These are phyloP conservation scores for Rhombomys opimus DNA, from an alignment of 2,113 vertebrate species.

Conservation along the genomic window DNA sequence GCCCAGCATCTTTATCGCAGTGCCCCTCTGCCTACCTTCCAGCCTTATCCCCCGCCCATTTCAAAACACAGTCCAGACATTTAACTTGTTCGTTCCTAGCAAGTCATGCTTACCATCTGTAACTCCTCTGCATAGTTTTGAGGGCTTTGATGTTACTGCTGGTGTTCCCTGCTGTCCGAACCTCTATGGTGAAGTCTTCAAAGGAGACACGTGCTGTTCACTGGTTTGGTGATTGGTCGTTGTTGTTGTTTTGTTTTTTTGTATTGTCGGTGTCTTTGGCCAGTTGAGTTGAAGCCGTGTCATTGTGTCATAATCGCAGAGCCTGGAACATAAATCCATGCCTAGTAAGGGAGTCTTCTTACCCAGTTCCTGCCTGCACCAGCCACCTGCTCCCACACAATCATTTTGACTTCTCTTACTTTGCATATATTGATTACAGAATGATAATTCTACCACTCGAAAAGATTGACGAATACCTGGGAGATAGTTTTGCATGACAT, in stretches of 20 bases:
- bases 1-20: background rate
- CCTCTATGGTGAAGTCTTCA: background rate
- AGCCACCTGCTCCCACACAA: background rate
- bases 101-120: background rate
- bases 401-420: conserved; percentile 52
- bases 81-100: background rate
- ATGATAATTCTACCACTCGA: background rate
- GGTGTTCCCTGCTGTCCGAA: background rate
- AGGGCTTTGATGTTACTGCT: background rate
- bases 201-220: background rate
- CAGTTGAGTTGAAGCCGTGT: background rate
- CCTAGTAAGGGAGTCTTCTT: background rate
- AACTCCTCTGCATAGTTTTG: background rate
- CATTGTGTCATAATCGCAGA: background rate
- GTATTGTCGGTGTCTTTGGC: background rate
- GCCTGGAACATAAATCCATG: background rate
- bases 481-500: conserved; percentile 11
- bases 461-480: background rate
- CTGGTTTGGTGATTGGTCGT: background rate
- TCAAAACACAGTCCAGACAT: background rate
- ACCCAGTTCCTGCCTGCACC: background rate
- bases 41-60: background rate
- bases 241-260: background rate
- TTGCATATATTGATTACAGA: conserved; percentile 38
- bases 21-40: background rate